Conservation (phyloP, 2,113 vertebrate genomes). For the Peromyscus californicus region DNA sequence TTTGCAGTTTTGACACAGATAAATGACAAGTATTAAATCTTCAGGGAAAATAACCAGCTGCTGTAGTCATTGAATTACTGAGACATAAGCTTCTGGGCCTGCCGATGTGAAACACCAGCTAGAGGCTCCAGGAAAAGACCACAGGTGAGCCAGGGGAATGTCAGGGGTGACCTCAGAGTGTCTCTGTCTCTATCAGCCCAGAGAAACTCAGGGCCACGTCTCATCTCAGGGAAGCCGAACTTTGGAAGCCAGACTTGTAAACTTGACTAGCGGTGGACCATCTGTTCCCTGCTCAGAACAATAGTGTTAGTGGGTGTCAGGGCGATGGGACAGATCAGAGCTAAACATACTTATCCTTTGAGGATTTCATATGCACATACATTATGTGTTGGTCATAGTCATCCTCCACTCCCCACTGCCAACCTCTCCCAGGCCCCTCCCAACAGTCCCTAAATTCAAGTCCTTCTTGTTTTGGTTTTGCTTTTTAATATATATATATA, state of each 20-base stretch:
- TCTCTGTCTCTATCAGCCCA: conserved; percentile 31
- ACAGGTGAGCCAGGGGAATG: conserved; percentile 4
- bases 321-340: not conserved
- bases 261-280: not conserved
- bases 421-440: not conserved
- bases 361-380: not conserved
- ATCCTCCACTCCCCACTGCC: not conserved
- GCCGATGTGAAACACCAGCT: conserved; percentile 21
- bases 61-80: conserved; percentile 76
- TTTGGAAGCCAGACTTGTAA: not conserved
- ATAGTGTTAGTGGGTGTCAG: not conserved
- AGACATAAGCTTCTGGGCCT: conserved; percentile 61
- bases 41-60: conserved; percentile 79
- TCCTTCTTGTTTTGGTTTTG: not conserved
- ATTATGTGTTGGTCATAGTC: not conserved
- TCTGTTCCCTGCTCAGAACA: not conserved
- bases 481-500: no score
- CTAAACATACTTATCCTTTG: not conserved
- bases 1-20: conserved; percentile 84
- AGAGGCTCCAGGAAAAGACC: not conserved
- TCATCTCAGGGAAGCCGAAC: not conserved
- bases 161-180: not conserved
- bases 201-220: not conserved
- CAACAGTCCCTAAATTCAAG: not conserved
- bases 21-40: conserved; percentile 84